phyloP scores from a whole-genome alignment of 2,888 invertebrate species.

The Quadroppia sp. region DNA sequence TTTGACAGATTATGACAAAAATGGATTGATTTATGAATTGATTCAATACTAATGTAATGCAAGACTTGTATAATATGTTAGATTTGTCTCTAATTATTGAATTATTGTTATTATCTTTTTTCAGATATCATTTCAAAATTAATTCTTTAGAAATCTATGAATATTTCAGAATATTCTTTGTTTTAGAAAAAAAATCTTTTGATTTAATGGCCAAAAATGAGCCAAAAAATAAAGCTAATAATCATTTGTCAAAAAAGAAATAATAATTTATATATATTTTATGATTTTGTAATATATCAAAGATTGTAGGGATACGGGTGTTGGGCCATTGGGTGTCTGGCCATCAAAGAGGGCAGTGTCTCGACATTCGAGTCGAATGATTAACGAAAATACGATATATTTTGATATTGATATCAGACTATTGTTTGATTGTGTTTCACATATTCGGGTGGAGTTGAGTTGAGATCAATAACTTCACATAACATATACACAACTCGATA shows the following conservation, averaged over 20 bases:
- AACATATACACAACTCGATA: neutral
- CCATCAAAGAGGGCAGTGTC: conserved; percentile 28
- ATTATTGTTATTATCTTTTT: no score
- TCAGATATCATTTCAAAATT: no score
- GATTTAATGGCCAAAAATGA: neutral
- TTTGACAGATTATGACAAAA: neutral
- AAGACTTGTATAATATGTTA: no score
- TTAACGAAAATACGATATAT: neutral
- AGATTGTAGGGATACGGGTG: no score
- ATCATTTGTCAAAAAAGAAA: neutral
- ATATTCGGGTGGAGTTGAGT: conserved; percentile 36
- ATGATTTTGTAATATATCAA: no score
- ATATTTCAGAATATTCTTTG: neutral
- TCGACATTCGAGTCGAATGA: neutral
- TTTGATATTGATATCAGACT: conserved; percentile 1
- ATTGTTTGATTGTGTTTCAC: conserved; percentile 27
- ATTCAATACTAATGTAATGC: neutral
- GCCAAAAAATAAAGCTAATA: neutral
- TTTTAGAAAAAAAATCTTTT: neutral
- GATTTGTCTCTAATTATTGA: no score
- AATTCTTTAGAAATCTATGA: no score
- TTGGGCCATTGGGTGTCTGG: neutral
- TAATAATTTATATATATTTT: neutral
- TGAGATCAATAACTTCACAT: conserved; percentile 30
- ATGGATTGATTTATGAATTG: neutral